Evolutionary conservation across 2,113 vertebrate species (phyloP).

Genomic region (Illadopsis cleaveri): DNA sequence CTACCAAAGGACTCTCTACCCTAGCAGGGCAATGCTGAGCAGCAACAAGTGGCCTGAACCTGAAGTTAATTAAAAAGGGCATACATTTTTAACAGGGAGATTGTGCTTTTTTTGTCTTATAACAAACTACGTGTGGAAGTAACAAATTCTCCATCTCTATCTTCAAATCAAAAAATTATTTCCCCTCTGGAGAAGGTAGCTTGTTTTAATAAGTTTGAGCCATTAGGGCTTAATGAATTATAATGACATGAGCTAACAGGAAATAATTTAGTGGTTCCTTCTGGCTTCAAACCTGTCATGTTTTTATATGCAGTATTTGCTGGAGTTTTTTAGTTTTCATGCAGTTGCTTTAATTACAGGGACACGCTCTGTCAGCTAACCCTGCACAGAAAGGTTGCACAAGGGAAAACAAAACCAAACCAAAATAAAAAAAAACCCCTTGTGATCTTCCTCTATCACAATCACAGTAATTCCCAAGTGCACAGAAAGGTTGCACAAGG

Average conservation of each 20-base stretch:
- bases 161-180: background rate
- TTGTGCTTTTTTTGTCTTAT: background rate
- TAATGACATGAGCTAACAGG: background rate
- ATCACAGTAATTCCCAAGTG: no score
- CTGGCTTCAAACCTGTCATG: background rate
- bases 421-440: background rate
- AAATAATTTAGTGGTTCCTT: background rate
- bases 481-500: background rate
- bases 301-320: background rate
- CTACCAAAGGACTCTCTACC: background rate
- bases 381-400: background rate
- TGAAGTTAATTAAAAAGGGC: background rate
- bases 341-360: background rate
- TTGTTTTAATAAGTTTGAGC: background rate
- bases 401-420: background rate
- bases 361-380: background rate
- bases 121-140: background rate
- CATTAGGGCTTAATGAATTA: background rate
- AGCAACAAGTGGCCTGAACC: background rate
- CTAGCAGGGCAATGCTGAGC: background rate
- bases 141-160: background rate
- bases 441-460: background rate
- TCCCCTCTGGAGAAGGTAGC: background rate
- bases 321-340: background rate
- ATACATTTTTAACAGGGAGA: background rate